Conservation (phyloP, 2,888 invertebrate genomes). For the Cyaniris semiargus region DNA sequence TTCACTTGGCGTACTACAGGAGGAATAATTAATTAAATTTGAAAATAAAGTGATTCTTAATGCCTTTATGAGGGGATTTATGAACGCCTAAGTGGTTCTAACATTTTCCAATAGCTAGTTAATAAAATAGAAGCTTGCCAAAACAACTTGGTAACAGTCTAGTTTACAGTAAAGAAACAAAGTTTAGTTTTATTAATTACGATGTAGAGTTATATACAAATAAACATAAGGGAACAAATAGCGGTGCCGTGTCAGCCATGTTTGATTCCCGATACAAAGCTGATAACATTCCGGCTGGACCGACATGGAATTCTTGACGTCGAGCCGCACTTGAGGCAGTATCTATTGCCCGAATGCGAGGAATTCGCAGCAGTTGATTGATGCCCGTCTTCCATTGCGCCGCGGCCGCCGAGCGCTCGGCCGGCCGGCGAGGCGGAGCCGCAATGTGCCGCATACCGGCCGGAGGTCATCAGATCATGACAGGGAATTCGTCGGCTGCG, state of each 20-base stretch:
- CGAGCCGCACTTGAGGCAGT: constrained; percentile 59
- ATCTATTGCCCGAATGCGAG: constrained; percentile 61
- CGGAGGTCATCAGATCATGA: constrained; percentile 72
- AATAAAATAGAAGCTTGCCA: too few species aligned
- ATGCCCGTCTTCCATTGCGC: constrained; percentile 67
- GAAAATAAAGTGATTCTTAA: too few species aligned
- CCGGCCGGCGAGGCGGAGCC: constrained; percentile 51
- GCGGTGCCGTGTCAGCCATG: constrained; percentile 63
- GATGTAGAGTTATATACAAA: constrained; percentile 43
- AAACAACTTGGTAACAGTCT: too few species aligned
- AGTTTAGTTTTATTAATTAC: too few species aligned
- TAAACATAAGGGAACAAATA: constrained; percentile 68
- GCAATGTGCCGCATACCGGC: constrained; percentile 66
- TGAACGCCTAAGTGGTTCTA: too few species aligned
- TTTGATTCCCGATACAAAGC: constrained; percentile 69
- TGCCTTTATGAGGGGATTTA: too few species aligned
- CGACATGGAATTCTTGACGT: constrained; percentile 73
- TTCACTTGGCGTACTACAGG: too few species aligned
- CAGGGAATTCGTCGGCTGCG: constrained; percentile 72
- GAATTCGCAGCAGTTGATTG: constrained; percentile 71
- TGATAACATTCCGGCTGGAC: constrained; percentile 76
- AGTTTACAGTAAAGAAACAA: too few species aligned
- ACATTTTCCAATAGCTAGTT: too few species aligned
- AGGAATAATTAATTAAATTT: too few species aligned
- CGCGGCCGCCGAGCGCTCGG: constrained; percentile 61